Percentiles rank a stretch among this genome's conserved stretches.
These are phyloP conservation scores for Pelosia muscerda DNA, from an alignment of 2,888 invertebrate species.

Conservation along the genomic window DNA sequence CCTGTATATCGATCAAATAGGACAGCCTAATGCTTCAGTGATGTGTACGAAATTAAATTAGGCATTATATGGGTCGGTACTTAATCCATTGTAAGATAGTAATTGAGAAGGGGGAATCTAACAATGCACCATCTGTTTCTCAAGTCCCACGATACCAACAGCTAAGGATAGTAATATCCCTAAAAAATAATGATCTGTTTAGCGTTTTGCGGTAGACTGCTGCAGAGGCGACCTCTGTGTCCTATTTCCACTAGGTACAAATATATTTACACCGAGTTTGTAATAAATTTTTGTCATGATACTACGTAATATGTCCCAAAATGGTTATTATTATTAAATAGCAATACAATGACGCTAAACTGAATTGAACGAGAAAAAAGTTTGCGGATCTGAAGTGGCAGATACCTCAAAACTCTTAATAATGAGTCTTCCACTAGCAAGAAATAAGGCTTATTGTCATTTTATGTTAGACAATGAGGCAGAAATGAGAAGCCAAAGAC, in stretches of 20 bases:
- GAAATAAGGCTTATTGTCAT: not conserved
- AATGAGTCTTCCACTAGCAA: not conserved
- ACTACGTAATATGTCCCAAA: too few species aligned
- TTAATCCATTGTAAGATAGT: not conserved
- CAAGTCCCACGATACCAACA: not conserved
- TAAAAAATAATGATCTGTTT: not conserved
- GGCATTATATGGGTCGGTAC: not conserved
- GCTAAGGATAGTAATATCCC: not conserved
- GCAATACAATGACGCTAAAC: conserved; percentile 1
- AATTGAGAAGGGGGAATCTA: not conserved
- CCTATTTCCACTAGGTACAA: not conserved
- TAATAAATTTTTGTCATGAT: too few species aligned
- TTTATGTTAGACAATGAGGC: not conserved
- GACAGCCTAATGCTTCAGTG: not conserved
- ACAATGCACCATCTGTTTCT: not conserved
- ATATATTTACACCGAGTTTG: too few species aligned
- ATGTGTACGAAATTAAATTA: not conserved
- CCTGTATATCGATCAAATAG: not conserved
- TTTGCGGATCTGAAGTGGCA: not conserved
- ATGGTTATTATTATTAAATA: too few species aligned
- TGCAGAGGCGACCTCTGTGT: too few species aligned
- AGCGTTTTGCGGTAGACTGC: too few species aligned
- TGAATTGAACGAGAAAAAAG: not conserved
- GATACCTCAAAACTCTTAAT: not conserved
- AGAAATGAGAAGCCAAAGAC: not conserved